Base-by-base conservation (phyloP, 2,113 vertebrate genomes). In the Sorex araneus region DNA sequence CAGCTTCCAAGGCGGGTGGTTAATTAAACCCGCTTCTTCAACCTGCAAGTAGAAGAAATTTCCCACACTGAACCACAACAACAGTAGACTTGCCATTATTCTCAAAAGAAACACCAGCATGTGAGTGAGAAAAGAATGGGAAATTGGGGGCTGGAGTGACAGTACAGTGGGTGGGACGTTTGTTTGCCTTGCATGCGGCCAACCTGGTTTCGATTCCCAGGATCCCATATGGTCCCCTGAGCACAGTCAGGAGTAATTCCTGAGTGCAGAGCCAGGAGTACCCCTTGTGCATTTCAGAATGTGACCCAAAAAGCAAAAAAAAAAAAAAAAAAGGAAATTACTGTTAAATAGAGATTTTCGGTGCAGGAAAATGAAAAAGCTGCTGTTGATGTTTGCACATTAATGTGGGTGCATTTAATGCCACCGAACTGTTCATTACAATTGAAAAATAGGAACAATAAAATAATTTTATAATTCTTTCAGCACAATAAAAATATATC, bases 1-100 rank as follows among this genome's bases (percentile, higher is more conserved):
- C 92, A 99, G 97, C 94, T 98, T 99, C 99, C 99, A 99, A 28
- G 99, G 98, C 88, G 98, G 98, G 81, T 99, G 99, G 94, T 98
- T 98, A 95, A 99, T 98, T 92, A 99, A 98, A 84, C 99, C 99
- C 77, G 98, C 98, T 82, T 98, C 97, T 82, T 98, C 98, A 50
- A 99, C 98, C 99, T 99, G 87, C 6, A 95, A 81, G n/a, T 0
- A 87, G 28, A 28, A 60, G n/a, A n/a, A 96, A 66, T 96, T 60
- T 54, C 87, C 0, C 2, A 92, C 28, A 81, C 0, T 47, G 64
- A 1, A 45, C 2, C 30, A 63, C 28, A 25, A 90, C 87, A 32
- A 34, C 18, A 11, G 2, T 0, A 4, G 30, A 84, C 50, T 83
- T 36, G 32, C 10, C 9, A 1, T 0, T 5, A 67, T 54, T 16